Evolutionary conservation across 1,140 invertebrate species (phyloP), one percentile per base, ranked within the genome.

Genomic region (Vollenhovia emeryi): DNA sequence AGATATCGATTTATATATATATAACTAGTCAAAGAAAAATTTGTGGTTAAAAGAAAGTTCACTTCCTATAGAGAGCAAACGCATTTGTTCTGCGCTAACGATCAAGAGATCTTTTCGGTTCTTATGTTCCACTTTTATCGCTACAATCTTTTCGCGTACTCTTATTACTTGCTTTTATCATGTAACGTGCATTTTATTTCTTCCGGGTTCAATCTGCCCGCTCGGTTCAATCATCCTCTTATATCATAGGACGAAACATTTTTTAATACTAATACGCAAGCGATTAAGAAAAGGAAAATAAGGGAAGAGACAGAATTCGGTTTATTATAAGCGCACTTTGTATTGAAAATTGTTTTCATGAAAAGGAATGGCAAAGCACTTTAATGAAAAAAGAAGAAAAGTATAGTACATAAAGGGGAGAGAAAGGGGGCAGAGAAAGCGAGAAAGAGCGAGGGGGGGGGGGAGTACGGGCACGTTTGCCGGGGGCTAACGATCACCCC

Each of bases 231-330:
- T 2, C 11, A n/a, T 21, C 1, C 9, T 48, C 13, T 55, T 33
- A 2, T 11, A 2, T 11, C 7, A 24, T 1, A 24, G 13, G 6
- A 52, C 13, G 1, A 60, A 60, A 48, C 18, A 24, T 91, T 92
- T 87, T 86, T 85, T 40, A 89, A 86, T 68, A 59, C 13, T 13
- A 43, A 43, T 3, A 45, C n/a, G 21, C 13, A 33, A n/a, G n/a
- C 0, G 36, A 64, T n/a, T n/a, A 18, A 82, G 15, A 21, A 45
- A 11, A 45, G 15, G 40, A 15, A 52, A 13, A 48, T 18, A 1
- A 27, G 21, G 3, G 2, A 40, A 59, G 13, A 6, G n/a, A 21
- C 3, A 30, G n/a, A 62, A 62, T 84, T 75, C 5, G 5, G 76
- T 43, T 84, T 50, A 62, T 60, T 75, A 83, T 57, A 75, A 45